Base-by-base conservation (phyloP, 2,797 vertebrate species). In the Pyrocephalus nanus region DNA sequence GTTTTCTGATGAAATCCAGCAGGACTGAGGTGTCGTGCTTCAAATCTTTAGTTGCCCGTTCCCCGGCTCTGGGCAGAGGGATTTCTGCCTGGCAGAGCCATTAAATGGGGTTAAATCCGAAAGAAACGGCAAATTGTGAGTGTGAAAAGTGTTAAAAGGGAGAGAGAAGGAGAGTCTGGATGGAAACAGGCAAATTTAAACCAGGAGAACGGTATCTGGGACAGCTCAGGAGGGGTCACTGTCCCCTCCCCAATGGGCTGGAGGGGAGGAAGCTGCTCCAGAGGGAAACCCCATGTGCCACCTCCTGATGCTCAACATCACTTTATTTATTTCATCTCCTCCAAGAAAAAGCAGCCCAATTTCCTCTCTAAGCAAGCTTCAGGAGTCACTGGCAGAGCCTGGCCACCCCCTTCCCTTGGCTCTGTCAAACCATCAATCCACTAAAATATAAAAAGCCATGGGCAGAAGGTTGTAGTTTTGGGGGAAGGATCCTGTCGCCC, bases 381-480 rank as follows among this genome's bases (percentile, higher is more conserved):
- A 1, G 22, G 29, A 78, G 13, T 6, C 2, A 54, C 43, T 11
- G 2, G 54, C 79, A 79, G 45, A 22, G 2, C 43, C 51, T 1
- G 9, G 21, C 67, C 40, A 82, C 51, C 27, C n/a, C 38, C 40
- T 90, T 89, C 43, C 11, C 7, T 1, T 66, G 60, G 48, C n/a
- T 84, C 25, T 17, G 30, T 73, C 66, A 60, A 29, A 66, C 51
- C 40, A 72, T 77, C 82, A 78, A 2, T 38, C 40, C 9, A 3
- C n/a, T 76, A 11, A 76, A 87, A 87, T 14, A n/a, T 79, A 69
- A 66, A 66, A 34, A 42, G 11, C 8, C 21, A 2, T 11, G n/a
- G 83, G 77, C 83, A 90, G 80, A 88, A 95, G 88, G 76, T 85
- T 86, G 55, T 32, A 27, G 50, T 77, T 93, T 89, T 50, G 19